phyloP scores from a whole-genome alignment of 2,888 invertebrate genomes.

The Bruchidius siliquastri region DNA sequence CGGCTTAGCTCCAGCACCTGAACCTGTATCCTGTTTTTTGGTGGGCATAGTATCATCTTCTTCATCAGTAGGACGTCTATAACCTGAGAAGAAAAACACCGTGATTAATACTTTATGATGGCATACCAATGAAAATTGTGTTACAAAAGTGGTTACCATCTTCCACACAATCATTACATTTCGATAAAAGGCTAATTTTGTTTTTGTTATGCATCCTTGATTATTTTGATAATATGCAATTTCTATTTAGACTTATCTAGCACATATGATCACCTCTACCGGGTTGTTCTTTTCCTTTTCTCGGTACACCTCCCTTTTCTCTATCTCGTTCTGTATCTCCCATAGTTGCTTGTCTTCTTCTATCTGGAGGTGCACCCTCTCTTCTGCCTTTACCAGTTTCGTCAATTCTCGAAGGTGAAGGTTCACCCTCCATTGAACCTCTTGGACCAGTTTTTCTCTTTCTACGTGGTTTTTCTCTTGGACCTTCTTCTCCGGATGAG shows the following conservation, averaged over 20 bases:
- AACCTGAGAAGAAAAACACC: too few relatives aligned
- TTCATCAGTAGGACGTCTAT: too few relatives aligned
- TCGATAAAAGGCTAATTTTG: background rate
- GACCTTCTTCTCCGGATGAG: background rate
- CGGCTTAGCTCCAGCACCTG: background rate
- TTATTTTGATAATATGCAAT: too few relatives aligned
- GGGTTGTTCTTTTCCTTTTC: background rate
- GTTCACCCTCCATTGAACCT: conserved; percentile 1
- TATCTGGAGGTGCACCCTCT: conserved; percentile 4
- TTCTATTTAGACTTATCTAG: too few relatives aligned
- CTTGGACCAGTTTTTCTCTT: background rate
- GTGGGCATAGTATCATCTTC: too few relatives aligned
- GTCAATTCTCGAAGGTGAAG: conserved; percentile 22
- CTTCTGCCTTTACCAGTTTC: background rate
- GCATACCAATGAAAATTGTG: too few relatives aligned
- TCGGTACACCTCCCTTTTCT: background rate
- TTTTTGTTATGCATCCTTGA: too few relatives aligned
- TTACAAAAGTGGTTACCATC: too few relatives aligned
- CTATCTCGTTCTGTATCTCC: background rate
- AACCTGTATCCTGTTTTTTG: too few relatives aligned
- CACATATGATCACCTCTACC: background rate
- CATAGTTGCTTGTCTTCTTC: conserved; percentile 10
- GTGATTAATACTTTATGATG: too few relatives aligned
- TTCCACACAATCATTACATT: too few relatives aligned
- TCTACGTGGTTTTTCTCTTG: background rate